These are phyloP conservation scores for Tanytarsus gracilentus DNA, from an alignment of 2,888 invertebrate genomes.

Conservation along the genomic window DNA sequence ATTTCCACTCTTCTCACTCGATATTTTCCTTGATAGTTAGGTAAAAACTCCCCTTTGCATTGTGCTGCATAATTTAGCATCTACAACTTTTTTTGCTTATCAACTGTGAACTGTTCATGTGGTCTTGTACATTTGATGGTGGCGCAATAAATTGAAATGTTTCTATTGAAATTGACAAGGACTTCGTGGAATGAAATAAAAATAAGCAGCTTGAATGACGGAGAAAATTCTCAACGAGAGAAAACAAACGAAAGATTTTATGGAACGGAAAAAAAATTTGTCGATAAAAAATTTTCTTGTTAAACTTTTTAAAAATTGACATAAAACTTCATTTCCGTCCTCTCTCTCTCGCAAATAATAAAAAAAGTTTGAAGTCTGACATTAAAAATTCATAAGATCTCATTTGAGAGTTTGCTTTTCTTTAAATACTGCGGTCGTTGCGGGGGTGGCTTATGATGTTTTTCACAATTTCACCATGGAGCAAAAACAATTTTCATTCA, in stretches of 20 bases:
- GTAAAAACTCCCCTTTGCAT: background rate
- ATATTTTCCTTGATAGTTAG: background rate
- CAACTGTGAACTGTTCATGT: slow-evolving; percentile 11
- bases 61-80: slow-evolving; percentile 19
- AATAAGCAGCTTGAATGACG: too few species aligned
- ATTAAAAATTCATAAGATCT: slow-evolving; percentile 25
- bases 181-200: too few species aligned
- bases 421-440: slow-evolving; percentile 2
- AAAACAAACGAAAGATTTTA: background rate
- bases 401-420: slow-evolving; percentile 15
- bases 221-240: background rate
- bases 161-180: too few species aligned
- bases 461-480: too few species aligned
- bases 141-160: slow-evolving; percentile 15
- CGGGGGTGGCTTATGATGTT: too few species aligned
- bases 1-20: background rate
- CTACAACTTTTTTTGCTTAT: slow-evolving; percentile 15
- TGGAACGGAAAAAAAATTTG: slow-evolving; percentile 1
- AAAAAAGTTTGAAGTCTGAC: too few species aligned
- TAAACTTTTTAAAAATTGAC: too few species aligned
- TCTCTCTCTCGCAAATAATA: too few species aligned
- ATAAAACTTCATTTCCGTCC: too few species aligned
- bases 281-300: too few species aligned
- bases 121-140: slow-evolving; percentile 27
- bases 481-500: slow-evolving; percentile 23